Evolutionary conservation across 2,888 invertebrate species (phyloP), one percentile per base, ranked within the genome.

Genomic region (Caenorhabditis sp.): DNA sequence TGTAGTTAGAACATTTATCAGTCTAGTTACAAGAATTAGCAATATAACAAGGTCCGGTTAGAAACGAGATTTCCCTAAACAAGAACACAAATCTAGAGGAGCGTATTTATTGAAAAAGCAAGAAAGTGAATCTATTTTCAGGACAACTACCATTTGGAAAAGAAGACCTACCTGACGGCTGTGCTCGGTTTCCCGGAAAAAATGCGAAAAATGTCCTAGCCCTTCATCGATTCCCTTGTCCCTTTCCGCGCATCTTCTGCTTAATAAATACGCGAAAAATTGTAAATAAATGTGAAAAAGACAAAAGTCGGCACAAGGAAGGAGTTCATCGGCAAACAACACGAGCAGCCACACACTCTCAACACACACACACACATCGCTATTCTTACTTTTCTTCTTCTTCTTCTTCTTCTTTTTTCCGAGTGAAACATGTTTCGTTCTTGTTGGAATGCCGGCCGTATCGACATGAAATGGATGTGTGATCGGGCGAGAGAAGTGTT

Each of bases 61-160:
- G n/a, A n/a, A n/a, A n/a, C n/a, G 50, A 32, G 3, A 37, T 22
- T 26, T 4, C 8, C 20, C 8, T 27, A 26, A 11, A 35, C 8
- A 13, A 24, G n/a, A 39, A 27, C 9, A 26, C 30, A 27, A 2
- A 30, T 17, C n/a, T n/a, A n/a, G n/a, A n/a, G n/a, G n/a, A n/a
- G n/a, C n/a, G n/a, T n/a, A n/a, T n/a, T n/a, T n/a, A n/a, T n/a
- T n/a, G n/a, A n/a, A n/a, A n/a, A n/a, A n/a, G n/a, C n/a, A n/a
- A n/a, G n/a, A n/a, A n/a, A n/a, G n/a, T n/a, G n/a, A n/a, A n/a
- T n/a, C n/a, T n/a, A n/a, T 32, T 68, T 79, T 17, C 62, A 80
- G 80, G 80, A 80, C 37, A 80, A 74, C 58, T 68, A 72, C 20
- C 71, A 77, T 35, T 61, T 62, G 26, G 80, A 80, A 32, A 80